Evolutionary conservation across 1,140 invertebrate species (phyloP).

Genomic region (Ruditapes philippinarum): DNA sequence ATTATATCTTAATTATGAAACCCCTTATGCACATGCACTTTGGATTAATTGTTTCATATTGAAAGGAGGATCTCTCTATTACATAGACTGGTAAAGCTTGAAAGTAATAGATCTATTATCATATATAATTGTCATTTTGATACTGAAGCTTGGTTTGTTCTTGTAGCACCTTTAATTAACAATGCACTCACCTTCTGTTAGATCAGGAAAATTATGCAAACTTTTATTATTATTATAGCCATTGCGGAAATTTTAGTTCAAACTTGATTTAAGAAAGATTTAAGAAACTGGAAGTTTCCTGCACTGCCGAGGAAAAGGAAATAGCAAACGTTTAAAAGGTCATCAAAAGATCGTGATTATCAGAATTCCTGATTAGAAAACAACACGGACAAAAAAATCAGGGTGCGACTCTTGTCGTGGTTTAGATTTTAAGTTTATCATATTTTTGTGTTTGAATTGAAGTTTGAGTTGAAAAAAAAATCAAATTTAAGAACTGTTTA

Average conservation of each 20-base stretch:
- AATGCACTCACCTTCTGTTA: constrained; percentile 26
- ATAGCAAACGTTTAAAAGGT: background rate
- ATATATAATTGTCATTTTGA: no score
- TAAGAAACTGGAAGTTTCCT: background rate
- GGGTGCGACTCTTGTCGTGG: constrained; percentile 38
- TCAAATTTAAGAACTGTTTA: background rate
- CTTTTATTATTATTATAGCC: no score
- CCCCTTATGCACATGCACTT: no score
- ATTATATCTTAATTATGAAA: no score
- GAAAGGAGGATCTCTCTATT: no score
- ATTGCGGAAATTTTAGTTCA: no score
- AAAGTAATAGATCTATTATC: no score
- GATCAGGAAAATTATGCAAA: constrained; percentile 66
- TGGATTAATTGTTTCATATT: no score
- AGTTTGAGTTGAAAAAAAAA: no score
- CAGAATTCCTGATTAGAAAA: background rate
- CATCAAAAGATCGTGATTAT: background rate
- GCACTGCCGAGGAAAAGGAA: background rate
- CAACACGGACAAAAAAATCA: background rate
- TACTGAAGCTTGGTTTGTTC: background rate
- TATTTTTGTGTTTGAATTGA: no score
- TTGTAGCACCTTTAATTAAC: constrained; percentile 46
- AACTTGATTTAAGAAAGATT: background rate
- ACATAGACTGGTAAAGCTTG: no score
- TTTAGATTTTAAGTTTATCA: background rate